Conservation (phyloP, 2,797 vertebrate genomes). For the Peromyscus attwateri region DNA sequence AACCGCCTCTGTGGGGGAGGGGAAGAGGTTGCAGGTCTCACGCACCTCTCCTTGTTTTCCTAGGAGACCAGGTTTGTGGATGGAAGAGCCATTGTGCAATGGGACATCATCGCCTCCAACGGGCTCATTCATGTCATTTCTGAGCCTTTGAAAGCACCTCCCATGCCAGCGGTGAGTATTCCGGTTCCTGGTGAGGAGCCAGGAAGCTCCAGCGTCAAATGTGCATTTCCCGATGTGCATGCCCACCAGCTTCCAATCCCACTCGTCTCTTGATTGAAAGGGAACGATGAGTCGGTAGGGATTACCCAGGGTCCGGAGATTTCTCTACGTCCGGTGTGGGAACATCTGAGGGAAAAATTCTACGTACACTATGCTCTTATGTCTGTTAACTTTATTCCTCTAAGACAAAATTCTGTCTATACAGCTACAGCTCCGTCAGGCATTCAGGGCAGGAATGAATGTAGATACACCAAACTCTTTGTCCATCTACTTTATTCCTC, state of each 20-base stretch:
- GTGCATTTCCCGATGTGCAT: background rate
- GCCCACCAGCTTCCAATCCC: background rate
- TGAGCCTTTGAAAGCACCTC: conserved; percentile 92
- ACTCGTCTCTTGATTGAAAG: background rate
- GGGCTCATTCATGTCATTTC: conserved; percentile 96
- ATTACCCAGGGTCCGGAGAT: too few relatives aligned
- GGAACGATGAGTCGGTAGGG: too few relatives aligned
- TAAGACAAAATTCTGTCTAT: too few relatives aligned
- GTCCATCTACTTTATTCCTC: too few relatives aligned
- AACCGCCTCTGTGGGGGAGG: background rate
- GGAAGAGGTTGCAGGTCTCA: background rate
- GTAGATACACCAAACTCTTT: too few relatives aligned
- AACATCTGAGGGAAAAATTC: too few relatives aligned
- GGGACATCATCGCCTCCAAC: conserved; percentile 94
- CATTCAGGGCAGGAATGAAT: too few relatives aligned
- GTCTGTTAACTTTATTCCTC: too few relatives aligned
- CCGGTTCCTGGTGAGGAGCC: background rate
- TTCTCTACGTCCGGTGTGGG: too few relatives aligned
- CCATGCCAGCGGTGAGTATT: conserved; percentile 87
- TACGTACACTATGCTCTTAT: too few relatives aligned
- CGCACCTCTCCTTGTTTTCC: conserved; percentile 31
- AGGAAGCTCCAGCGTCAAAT: background rate
- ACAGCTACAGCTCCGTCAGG: too few relatives aligned
- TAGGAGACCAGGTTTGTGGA: conserved; percentile 93
- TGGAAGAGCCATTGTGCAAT: conserved; percentile 90